Conservation (phyloP, 2,888 invertebrate species). For the Azorinus chamasolen region DNA sequence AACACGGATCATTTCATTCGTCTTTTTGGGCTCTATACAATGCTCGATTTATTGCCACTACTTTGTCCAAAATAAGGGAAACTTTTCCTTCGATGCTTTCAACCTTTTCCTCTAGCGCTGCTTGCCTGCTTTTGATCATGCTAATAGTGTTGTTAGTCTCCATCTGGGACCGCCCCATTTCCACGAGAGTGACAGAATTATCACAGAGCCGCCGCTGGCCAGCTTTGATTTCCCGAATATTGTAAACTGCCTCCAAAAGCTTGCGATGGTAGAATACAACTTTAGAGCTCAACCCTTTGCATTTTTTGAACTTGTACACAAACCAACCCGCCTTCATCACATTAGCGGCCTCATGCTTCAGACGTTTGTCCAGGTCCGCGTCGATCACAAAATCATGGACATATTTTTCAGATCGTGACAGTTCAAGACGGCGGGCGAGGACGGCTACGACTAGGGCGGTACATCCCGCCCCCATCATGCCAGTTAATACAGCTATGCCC, state of each 20-base stretch:
- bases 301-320: conserved; percentile 79
- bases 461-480: conserved; percentile 85
- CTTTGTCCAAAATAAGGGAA: conserved; percentile 46
- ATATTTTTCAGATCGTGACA: conserved; percentile 85
- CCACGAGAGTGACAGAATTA: conserved; percentile 80
- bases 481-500: conserved; percentile 84
- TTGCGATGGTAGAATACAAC: conserved; percentile 79
- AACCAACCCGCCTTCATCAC: conserved; percentile 84
- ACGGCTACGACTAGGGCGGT: conserved; percentile 86
- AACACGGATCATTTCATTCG: background rate
- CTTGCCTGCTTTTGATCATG: conserved; percentile 64
- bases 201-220: conserved; percentile 82
- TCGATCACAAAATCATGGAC: conserved; percentile 86
- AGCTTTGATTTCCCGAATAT: conserved; percentile 84
- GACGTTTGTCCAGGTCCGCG: conserved; percentile 82
- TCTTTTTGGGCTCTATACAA: conserved; percentile 33
- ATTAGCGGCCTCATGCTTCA: conserved; percentile 84
- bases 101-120: conserved; percentile 70
- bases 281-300: conserved; percentile 52
- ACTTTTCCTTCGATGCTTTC: conserved; percentile 47
- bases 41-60: conserved; percentile 46
- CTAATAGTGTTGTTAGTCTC: conserved; percentile 65
- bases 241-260: conserved; percentile 83
- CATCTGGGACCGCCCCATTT: conserved; percentile 76
- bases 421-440: conserved; percentile 83